These are phyloP conservation scores for Apeltes quadracus DNA, from an alignment of 2,113 vertebrate species.

Conservation along the genomic window DNA sequence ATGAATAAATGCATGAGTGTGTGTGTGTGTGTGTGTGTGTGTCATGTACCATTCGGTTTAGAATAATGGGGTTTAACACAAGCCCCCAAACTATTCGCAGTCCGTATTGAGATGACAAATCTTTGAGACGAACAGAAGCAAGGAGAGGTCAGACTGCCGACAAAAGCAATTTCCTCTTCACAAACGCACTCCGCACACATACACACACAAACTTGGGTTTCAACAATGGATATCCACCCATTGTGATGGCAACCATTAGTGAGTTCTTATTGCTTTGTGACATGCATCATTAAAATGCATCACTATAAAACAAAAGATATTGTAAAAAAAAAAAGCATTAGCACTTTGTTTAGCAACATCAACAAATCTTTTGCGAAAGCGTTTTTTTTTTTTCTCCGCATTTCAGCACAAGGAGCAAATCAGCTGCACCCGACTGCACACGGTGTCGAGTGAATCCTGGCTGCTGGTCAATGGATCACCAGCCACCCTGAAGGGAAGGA, in stretches of 20 bases:
- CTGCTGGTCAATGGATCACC: neutral
- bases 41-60: conserved; percentile 21
- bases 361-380: no score
- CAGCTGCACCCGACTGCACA: conserved; percentile 5
- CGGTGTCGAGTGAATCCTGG: conserved; percentile 12
- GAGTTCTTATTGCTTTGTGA: neutral
- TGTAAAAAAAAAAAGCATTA: no score
- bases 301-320: neutral
- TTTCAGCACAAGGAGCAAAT: conserved; percentile 1
- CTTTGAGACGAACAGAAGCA: conserved; percentile 43
- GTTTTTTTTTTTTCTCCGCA: no score
- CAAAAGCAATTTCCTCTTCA: conserved; percentile 61
- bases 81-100: conserved; percentile 55
- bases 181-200: conserved; percentile 15
- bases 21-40: conserved; percentile 8
- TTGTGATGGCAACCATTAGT: conserved; percentile 12
- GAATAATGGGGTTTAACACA: conserved; percentile 52
- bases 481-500: neutral
- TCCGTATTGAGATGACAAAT: conserved; percentile 55
- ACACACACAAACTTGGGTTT: conserved; percentile 1
- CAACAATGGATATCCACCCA: conserved; percentile 1
- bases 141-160: conserved; percentile 48
- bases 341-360: no score
- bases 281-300: neutral
- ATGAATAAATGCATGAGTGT: conserved; percentile 41